A percentile compares a stretch with the other conserved stretches of the same genome.
Conservation (phyloP, 2,113 vertebrate species). For the Gila orcuttii region DNA sequence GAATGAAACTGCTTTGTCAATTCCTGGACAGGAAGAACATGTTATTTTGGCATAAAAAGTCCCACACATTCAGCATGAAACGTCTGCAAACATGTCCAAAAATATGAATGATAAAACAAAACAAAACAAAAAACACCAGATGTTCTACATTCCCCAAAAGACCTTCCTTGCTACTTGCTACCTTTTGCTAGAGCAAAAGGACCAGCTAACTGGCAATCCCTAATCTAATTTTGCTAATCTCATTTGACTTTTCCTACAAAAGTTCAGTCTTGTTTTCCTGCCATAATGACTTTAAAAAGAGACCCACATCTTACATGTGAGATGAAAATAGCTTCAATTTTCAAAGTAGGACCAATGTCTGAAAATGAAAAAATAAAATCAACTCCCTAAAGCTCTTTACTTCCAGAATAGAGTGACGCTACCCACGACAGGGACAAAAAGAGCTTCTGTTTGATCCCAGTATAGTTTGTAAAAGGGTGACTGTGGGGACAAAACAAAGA, state of each 20-base stretch:
- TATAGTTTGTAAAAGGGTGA: slow-evolving; percentile 65
- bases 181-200: background rate
- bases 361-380: slow-evolving; percentile 31
- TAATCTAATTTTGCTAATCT: slow-evolving; percentile 73
- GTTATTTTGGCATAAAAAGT: slow-evolving; percentile 17
- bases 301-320: slow-evolving; percentile 9
- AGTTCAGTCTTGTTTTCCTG: slow-evolving; percentile 66
- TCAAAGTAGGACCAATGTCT: slow-evolving; percentile 6
- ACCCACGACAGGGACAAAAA: slow-evolving; percentile 48
- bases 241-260: slow-evolving; percentile 72
- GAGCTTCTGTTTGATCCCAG: slow-evolving; percentile 68
- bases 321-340: slow-evolving; percentile 10
- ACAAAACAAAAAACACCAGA: background rate
- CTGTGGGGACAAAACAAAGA: slow-evolving; percentile 64
- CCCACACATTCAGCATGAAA: slow-evolving; percentile 9
- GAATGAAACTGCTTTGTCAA: slow-evolving; percentile 39
- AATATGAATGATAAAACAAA: background rate
- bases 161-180: background rate
- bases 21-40: background rate
- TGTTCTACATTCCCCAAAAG: background rate
- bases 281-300: slow-evolving; percentile 49
- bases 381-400: slow-evolving; percentile 10
- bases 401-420: slow-evolving; percentile 40
- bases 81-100: background rate
- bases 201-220: slow-evolving; percentile 64